phyloP scores from a whole-genome alignment of 1,140 invertebrate genomes.

The Drosophila novamexicana region DNA sequence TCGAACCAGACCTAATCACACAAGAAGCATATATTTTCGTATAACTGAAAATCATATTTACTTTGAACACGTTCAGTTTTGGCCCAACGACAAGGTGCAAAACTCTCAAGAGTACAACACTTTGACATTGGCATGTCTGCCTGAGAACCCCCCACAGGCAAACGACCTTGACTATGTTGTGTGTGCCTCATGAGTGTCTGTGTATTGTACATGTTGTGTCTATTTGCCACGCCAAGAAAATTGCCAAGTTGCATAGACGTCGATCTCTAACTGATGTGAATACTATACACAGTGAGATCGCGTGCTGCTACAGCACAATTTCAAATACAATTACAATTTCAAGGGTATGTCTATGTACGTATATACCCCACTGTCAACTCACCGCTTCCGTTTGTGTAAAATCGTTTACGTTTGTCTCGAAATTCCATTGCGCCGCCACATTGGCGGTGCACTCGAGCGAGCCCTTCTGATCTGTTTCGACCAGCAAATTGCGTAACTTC shows the following conservation, averaged over 20 bases:
- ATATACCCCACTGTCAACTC: conserved; percentile 84
- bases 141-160: conserved; percentile 60
- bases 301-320: conserved; percentile 57
- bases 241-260: conserved; percentile 26
- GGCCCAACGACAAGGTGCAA: conserved; percentile 29
- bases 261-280: conserved; percentile 44
- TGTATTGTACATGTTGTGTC: conserved; percentile 26
- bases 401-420: conserved; percentile 94
- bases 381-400: conserved; percentile 92
- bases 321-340: conserved; percentile 33
- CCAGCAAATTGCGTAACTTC: conserved; percentile 85
- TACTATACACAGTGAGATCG: conserved; percentile 47
- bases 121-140: conserved; percentile 79
- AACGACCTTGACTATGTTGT: conserved; percentile 61
- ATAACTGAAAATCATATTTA: not conserved
- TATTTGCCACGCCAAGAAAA: conserved; percentile 33
- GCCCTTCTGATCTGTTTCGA: conserved; percentile 89
- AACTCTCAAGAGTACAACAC: conserved; percentile 39
- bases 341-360: conserved; percentile 15
- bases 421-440: conserved; percentile 93
- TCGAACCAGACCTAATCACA: not conserved
- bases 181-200: conserved; percentile 29
- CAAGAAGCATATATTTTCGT: not conserved
- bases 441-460: conserved; percentile 92
- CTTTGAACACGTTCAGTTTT: not conserved